These are phyloP conservation scores for Meriones psammophilus DNA, from an alignment of 2,797 vertebrate species.

Conservation along the genomic window DNA sequence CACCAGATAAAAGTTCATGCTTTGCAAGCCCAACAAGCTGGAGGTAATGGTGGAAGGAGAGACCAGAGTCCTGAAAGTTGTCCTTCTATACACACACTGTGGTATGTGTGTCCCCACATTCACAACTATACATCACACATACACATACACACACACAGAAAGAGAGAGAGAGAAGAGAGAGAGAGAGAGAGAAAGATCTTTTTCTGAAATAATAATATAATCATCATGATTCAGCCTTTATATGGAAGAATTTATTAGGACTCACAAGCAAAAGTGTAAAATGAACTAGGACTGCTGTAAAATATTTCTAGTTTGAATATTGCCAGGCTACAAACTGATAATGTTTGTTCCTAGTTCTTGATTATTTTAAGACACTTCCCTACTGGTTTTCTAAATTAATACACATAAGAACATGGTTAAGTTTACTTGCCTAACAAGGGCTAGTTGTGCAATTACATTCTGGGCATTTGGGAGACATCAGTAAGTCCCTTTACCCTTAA, in stretches of 20 bases:
- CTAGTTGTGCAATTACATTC: not conserved
- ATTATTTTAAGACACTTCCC: slow-evolving; percentile 44
- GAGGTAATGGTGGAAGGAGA: not conserved
- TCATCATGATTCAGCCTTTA: not conserved
- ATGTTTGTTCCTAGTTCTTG: slow-evolving; percentile 25
- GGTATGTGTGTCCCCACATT: not conserved
- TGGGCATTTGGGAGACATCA: not conserved
- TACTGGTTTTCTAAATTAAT: not conserved
- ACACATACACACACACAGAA: not conserved
- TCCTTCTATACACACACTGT: not conserved
- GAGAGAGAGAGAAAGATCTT: not conserved
- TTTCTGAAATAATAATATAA: not conserved
- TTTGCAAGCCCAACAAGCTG: not conserved
- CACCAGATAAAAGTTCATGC: not conserved
- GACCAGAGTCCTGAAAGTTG: not conserved
- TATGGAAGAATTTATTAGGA: not conserved
- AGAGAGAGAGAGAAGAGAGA: not conserved
- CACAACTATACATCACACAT: not conserved
- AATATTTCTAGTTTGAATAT: slow-evolving; percentile 20
- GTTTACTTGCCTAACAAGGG: not conserved
- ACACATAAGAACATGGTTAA: not conserved
- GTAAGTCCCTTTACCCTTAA: not conserved
- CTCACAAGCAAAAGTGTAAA: slow-evolving; percentile 7
- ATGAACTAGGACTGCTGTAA: not conserved
- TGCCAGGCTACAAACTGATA: not conserved